phyloP scores from a whole-genome alignment of 1,140 invertebrate species.

The Phthorimaea operculella region DNA sequence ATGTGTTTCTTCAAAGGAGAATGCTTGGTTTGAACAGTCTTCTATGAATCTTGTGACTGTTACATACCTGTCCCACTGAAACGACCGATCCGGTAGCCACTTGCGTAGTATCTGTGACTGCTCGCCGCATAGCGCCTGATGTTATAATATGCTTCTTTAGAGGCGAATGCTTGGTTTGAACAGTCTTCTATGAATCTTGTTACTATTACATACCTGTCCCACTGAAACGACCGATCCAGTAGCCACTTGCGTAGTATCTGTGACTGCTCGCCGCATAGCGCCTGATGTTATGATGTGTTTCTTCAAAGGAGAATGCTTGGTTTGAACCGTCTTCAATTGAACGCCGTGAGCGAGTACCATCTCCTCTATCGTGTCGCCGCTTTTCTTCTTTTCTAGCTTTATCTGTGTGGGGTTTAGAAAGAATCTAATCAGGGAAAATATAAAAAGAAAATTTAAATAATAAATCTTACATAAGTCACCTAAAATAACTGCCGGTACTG shows the following conservation, averaged over 20 bases:
- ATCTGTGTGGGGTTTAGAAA: constrained; percentile 10
- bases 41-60: too few relatives aligned
- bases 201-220: neutral
- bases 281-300: constrained; percentile 46
- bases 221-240: constrained; percentile 16
- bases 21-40: constrained; percentile 35
- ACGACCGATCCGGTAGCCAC: constrained; percentile 13
- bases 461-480: too few relatives aligned
- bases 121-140: constrained; percentile 22
- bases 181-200: too few relatives aligned
- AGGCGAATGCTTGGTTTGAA: constrained; percentile 39
- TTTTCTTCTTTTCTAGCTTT: constrained; percentile 30
- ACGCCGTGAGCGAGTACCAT: constrained; percentile 31
- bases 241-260: constrained; percentile 3
- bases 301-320: constrained; percentile 43
- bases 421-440: too few relatives aligned
- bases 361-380: constrained; percentile 31
- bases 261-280: constrained; percentile 17
- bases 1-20: constrained; percentile 53
- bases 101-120: constrained; percentile 7
- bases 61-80: constrained; percentile 8
- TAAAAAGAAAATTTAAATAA: too few relatives aligned
- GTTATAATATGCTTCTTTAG: constrained; percentile 52
- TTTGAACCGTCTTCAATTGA: constrained; percentile 36
- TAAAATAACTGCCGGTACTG: too few relatives aligned